Conservation (phyloP, 1,140 invertebrate species). For the Rhizoglyphus robini region DNA sequence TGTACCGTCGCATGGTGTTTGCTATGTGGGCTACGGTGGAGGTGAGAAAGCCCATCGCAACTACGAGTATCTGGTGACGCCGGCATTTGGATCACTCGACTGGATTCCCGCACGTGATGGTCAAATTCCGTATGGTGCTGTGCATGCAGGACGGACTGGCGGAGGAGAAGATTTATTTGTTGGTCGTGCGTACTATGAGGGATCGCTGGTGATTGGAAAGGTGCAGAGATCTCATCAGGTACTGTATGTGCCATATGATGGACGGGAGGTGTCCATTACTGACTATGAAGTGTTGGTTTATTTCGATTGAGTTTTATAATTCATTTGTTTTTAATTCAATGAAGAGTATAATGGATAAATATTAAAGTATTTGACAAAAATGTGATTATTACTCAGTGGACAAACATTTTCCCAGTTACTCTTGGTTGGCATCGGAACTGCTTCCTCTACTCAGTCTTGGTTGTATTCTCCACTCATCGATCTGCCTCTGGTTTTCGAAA, state of each 20-base stretch:
- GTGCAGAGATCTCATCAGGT: slow-evolving; percentile 26
- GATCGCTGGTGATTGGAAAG: slow-evolving; percentile 31
- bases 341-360: too few relatives aligned
- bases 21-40: slow-evolving; percentile 57
- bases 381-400: too few relatives aligned
- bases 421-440: too few relatives aligned
- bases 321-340: too few relatives aligned
- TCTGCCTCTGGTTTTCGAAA: too few relatives aligned
- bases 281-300: slow-evolving; percentile 15
- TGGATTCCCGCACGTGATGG: slow-evolving; percentile 54
- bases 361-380: too few relatives aligned
- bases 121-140: slow-evolving; percentile 46
- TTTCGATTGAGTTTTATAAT: too few relatives aligned
- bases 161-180: slow-evolving; percentile 27
- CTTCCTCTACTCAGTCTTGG: too few relatives aligned
- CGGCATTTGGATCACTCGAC: slow-evolving; percentile 9
- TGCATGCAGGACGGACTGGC: slow-evolving; percentile 25
- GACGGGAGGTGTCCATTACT: slow-evolving; percentile 22
- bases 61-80: slow-evolving; percentile 26
- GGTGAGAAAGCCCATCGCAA: slow-evolving; percentile 44
- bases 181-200: slow-evolving; percentile 26
- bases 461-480: too few relatives aligned
- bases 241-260: slow-evolving; percentile 28
- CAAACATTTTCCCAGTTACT: too few relatives aligned
- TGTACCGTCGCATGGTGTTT: slow-evolving; percentile 50